Conservation (phyloP, 2,797 vertebrate species). For the Chiloscyllium punctatum region DNA sequence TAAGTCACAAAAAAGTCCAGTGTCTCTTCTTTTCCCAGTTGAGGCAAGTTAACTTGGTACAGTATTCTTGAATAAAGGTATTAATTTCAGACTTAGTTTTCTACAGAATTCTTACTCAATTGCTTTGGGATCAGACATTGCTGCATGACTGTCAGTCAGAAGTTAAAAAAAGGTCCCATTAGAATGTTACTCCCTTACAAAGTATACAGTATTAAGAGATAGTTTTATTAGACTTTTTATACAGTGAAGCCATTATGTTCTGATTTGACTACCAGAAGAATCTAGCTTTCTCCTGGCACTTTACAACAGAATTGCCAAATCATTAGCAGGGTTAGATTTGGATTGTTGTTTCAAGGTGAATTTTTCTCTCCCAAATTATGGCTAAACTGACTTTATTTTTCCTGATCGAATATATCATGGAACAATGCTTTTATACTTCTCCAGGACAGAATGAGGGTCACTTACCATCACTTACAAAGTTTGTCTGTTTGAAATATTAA, state of each 20-base stretch:
- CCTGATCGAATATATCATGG: neutral
- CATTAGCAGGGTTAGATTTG: neutral
- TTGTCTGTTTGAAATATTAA: neutral
- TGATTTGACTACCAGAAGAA: neutral
- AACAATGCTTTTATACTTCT: neutral
- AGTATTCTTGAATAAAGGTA: neutral
- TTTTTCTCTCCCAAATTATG: neutral
- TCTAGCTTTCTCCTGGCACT: neutral
- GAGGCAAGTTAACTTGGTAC: neutral
- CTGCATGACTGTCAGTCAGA: neutral
- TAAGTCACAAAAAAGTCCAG: neutral
- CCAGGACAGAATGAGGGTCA: neutral
- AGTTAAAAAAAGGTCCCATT: neutral
- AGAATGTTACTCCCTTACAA: neutral
- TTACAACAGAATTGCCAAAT: neutral
- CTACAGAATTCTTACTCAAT: neutral
- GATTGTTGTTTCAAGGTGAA: neutral
- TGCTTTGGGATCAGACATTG: no score
- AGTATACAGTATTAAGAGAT: neutral
- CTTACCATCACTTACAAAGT: neutral
- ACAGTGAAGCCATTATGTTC: neutral
- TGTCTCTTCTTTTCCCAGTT: neutral
- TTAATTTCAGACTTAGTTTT: neutral
- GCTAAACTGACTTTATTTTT: neutral
- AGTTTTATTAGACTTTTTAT: neutral